Conservation (phyloP, 2,888 invertebrate genomes). For the Cephus sareptanus region DNA sequence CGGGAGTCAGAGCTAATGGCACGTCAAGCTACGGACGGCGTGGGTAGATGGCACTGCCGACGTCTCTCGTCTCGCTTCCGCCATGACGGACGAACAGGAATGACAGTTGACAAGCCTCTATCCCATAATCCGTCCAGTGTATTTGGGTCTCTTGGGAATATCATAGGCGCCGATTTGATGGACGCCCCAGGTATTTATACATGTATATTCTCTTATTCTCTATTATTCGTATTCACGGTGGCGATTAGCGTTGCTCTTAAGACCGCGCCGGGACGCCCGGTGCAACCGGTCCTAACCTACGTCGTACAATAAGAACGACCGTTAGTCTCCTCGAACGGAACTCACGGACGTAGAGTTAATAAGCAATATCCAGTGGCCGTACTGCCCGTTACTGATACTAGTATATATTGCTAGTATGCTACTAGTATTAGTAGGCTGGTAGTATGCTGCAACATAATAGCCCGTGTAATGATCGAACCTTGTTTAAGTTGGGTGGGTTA, state of each 20-base stretch:
- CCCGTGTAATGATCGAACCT: conserved; percentile 39
- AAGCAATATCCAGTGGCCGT: conserved; percentile 52
- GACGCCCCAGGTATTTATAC: neutral
- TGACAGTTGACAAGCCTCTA: neutral
- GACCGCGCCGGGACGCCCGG: conserved; percentile 30
- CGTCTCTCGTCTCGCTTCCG: neutral
- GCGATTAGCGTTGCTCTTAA: conserved; percentile 21
- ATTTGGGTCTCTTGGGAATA: neutral
- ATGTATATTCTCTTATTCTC: neutral
- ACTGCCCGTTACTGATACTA: conserved; percentile 38
- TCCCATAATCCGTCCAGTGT: neutral
- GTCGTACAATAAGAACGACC: conserved; percentile 30
- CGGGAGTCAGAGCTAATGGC: neutral
- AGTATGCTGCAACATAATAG: conserved; percentile 36
- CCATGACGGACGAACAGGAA: neutral
- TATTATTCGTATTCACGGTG: neutral
- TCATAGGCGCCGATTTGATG: neutral
- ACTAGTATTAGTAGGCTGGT: conserved; percentile 3
- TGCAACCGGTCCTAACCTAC: conserved; percentile 49
- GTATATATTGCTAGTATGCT: neutral
- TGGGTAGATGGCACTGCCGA: neutral
- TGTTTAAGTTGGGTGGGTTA: conserved; percentile 25
- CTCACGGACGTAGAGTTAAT: conserved; percentile 58
- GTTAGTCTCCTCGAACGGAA: conserved; percentile 44
- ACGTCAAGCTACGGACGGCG: neutral